These are phyloP conservation scores for Drosophila arizonae DNA, from an alignment of 1,140 invertebrate species.

Conservation along the genomic window DNA sequence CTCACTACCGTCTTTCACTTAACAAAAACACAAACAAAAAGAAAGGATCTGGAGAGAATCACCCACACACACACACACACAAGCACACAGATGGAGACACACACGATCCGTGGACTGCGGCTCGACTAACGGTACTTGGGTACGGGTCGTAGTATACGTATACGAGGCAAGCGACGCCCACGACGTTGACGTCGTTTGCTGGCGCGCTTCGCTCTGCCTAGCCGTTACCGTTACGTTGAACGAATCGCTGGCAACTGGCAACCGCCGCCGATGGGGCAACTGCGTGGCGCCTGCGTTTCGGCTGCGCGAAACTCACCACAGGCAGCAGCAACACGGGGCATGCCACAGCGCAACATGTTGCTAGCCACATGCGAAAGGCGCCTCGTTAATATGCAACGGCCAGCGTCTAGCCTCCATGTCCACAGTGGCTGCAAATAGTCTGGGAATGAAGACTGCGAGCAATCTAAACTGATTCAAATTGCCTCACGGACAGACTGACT, in stretches of 20 bases:
- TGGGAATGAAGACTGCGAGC: too few relatives aligned
- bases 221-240: conserved; percentile 59
- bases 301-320: conserved; percentile 24
- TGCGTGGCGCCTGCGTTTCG: conserved; percentile 24
- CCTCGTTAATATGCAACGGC: background rate
- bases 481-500: background rate
- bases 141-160: too few relatives aligned
- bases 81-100: too few relatives aligned
- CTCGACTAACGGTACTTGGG: too few relatives aligned
- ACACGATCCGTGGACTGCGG: too few relatives aligned
- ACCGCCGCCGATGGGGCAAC: conserved; percentile 8
- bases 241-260: conserved; percentile 63
- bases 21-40: background rate
- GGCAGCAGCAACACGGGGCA: conserved; percentile 4
- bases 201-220: conserved; percentile 38
- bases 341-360: background rate
- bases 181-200: conserved; percentile 29
- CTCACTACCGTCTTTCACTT: background rate
- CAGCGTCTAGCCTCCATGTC: background rate
- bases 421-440: background rate
- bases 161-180: conserved; percentile 28
- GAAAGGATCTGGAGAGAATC: background rate
- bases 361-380: background rate
- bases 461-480: background rate
- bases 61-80: background rate